Base-by-base conservation (phyloP, 2,113 vertebrate species). In the Maccullochella peelii region DNA sequence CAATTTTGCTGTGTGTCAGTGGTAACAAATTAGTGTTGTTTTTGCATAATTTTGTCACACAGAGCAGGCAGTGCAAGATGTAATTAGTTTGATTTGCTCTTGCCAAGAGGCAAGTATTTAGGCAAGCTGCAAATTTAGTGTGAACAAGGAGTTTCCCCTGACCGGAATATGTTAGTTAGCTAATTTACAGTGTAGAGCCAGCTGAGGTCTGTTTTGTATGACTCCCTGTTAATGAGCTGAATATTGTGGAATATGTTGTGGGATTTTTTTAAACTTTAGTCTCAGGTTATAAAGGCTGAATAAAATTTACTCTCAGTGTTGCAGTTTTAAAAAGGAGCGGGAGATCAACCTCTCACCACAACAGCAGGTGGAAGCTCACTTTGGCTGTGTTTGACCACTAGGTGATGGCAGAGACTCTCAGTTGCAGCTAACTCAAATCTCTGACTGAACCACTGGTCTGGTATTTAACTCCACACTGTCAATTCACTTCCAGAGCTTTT, bases 31-130 rank as follows among this genome's bases (percentile, higher is more conserved):
- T 49, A n/a, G 16, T 50, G 70, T 79, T 76, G 42, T 62, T 81
- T 90, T 70, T 59, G 55, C 57, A 75, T 87, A 78, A 80, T 88
- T 79, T 65, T 79, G 30, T 85, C 69, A 20, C 83, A 63, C 68
- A 38, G 73, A 79, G 74, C 11, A 59, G 49, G 25, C 72, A 23
- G 73, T 36, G 38, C 33, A 49, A 78, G 59, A 82, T 49, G 67
- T 84, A 86, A 90, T 88, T 88, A 80, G 84, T 77, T 68, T 80
- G 38, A 80, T 85, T 81, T 77, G 27, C n/a, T 50, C 72, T 75
- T 73, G 36, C 73, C 52, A 77, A 42, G 78, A 86, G 75, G 61
- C 38, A 57, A 52, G 59, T 65, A 84, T 74, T 88, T 79, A 82
- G 25, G 63, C 55, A n/a, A 81, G 82, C 79, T 84, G 76, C 81